Base-by-base conservation (phyloP, 2,888 invertebrate species). In the Lasioglossum marginatum region DNA sequence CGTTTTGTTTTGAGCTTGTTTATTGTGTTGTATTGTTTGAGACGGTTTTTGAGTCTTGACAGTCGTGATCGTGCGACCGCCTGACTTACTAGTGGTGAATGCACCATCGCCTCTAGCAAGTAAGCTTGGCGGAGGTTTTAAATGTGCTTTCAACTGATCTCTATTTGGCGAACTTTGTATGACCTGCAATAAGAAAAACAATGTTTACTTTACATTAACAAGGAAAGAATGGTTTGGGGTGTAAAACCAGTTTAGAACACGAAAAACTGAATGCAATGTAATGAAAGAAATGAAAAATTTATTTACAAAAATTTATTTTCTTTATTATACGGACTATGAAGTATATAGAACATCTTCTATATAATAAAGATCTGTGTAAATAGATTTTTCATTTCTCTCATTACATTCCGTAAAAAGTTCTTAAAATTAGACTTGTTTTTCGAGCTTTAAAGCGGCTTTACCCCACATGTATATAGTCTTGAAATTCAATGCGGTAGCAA, bases 131-230 rank as follows among this genome's bases (percentile, higher is more conserved):
- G 98, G 98, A 70, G 98, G 98, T 89, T 98, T 97, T 91, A 98
- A 95, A 94, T 98, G 98, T 10, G 97, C 97, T 82, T 98, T 97
- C 74, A 98, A 95, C 92, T 98, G 98, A 94, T 98, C 98, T 31
- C 98, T 96, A 95, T 98, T 98, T 0, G 98, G 98, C 94, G 98
- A 99, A 95, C 98, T 98, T 95, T 98, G 98, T 89, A 99, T 98
- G n/a, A 97, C 96, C 95, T 97, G 96, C 0, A 88, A 84, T 5
- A 10, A 23, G 0, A 16, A 0, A 16, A 23, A 23, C 4, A 34
- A 43, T 60, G 31, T 81, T 66, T 68, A 63, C 23, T 31, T 37
- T 14, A 40, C 57, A n/a, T 52, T 19, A 73, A 48, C 23, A 73
- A 48, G 6, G 37, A 40, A 37, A 40, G 1, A n/a, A 23, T 37